phyloP scores from a whole-genome alignment of 2,113 vertebrate genomes.

The Mastomys natalensis region DNA sequence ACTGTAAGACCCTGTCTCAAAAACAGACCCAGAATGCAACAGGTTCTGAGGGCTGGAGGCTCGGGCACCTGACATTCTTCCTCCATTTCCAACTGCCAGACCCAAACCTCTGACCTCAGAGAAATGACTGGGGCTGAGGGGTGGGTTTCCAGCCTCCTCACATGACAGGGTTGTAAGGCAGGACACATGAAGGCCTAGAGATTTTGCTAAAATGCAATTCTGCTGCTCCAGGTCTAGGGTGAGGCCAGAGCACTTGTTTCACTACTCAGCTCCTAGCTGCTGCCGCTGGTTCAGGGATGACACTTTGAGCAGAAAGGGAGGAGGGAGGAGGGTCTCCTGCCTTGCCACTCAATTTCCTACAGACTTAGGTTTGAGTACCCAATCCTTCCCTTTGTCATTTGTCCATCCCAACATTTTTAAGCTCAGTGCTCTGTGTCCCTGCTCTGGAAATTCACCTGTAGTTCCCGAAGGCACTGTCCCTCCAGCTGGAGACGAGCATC shows the following conservation, averaged over 20 bases:
- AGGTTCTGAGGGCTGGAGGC: background rate
- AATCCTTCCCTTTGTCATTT: background rate
- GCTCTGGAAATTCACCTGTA: constrained; percentile 89
- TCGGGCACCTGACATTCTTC: background rate
- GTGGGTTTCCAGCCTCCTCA: background rate
- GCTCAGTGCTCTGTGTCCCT: background rate
- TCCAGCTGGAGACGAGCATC: constrained; percentile 86
- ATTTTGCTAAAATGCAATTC: background rate
- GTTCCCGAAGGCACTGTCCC: constrained; percentile 86
- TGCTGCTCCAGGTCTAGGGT: background rate
- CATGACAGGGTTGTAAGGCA: background rate
- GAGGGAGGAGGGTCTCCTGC: background rate
- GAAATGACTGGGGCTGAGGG: background rate
- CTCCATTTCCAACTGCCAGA: background rate
- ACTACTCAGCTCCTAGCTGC: background rate
- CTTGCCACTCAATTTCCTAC: background rate
- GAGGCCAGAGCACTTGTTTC: background rate
- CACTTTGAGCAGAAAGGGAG: background rate
- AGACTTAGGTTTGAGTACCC: background rate
- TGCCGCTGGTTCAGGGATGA: background rate
- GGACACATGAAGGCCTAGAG: background rate
- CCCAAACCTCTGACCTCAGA: background rate
- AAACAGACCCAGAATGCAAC: background rate
- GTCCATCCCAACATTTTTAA: background rate
- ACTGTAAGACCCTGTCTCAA: background rate